Evolutionary conservation across 1,140 invertebrate species (phyloP).

Genomic region (Lamellibrachia luymesi): DNA sequence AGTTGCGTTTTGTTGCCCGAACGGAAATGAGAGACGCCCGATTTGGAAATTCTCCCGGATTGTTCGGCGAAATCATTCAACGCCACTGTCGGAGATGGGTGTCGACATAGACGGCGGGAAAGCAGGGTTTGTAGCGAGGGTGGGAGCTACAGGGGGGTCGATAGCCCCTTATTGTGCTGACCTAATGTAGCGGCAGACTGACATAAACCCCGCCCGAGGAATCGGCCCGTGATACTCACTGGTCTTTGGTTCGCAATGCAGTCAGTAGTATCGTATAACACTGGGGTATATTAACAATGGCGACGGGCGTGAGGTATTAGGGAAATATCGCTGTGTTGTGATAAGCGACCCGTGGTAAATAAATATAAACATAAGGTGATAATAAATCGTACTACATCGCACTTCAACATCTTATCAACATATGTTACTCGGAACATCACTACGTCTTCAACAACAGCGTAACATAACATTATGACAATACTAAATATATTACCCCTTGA

Average conservation of each 20-base stretch:
- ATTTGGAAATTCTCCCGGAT: background rate
- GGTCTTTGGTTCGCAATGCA: background rate
- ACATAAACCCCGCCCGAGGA: background rate
- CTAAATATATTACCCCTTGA: background rate
- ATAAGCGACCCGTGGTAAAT: background rate
- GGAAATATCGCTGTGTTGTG: background rate
- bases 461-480: background rate
- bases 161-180: background rate
- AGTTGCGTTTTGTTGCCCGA: background rate
- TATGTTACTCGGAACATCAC: no score
- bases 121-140: background rate
- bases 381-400: background rate
- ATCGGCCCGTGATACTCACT: background rate
- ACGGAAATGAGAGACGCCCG: background rate
- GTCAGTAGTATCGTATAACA: background rate
- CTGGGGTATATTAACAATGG: background rate
- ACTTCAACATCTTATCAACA: background rate
- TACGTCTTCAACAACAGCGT: no score
- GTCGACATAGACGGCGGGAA: background rate
- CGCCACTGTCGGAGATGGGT: background rate
- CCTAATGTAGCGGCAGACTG: background rate
- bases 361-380: background rate
- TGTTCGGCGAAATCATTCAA: background rate
- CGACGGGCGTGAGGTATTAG: background rate
- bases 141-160: background rate